Evolutionary conservation across 2,888 invertebrate species (phyloP), one percentile per base, ranked within the genome.

Genomic region (Steinernema carpocapsae): DNA sequence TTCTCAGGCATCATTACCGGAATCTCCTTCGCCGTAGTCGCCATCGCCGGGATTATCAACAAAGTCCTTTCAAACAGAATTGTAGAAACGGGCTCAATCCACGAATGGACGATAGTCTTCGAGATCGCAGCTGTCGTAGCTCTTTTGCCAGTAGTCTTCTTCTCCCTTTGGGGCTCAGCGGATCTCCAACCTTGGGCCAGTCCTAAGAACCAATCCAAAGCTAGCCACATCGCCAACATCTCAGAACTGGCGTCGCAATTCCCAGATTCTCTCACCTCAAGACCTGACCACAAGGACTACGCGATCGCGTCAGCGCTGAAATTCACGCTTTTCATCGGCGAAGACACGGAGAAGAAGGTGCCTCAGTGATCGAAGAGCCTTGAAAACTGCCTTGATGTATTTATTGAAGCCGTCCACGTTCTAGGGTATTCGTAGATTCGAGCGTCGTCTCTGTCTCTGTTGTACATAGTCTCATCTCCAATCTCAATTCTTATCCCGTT

Each of bases 1-100:
- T 86, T 83, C 75, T 83, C 85, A 1, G 86, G 86, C 46, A 78
- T 86, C 14, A 78, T 86, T 29, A 85, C 83, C 1, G 85, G 85
- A 51, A 83, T 86, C n/a, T 80, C 86, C 1, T 86, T 85, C 73
- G 78, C 83, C n/a, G 83, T 83, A 7, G 86, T 85, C 3, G 84
- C 85, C 6, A 75, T 81, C 10, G 82, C 82, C 22, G 70, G 80
- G 56, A 85, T 86, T 56, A 77, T 83, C 73, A 86, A 86, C 77
- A 86, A 86, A 74, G 73, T 86, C 17, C 70, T 84, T 22, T 84
- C 83, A 42, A 82, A 80, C 71, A 78, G 74, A 24, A 85, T 86
- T 71, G 71, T 83, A 14, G 71, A 74, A 46, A 37, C 29, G 12
- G 77, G 80, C 12, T 76, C 80, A 12, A 76, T 79, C 42, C 77